phyloP scores from a whole-genome alignment of 1,140 invertebrate genomes.

The Delia radicum region DNA sequence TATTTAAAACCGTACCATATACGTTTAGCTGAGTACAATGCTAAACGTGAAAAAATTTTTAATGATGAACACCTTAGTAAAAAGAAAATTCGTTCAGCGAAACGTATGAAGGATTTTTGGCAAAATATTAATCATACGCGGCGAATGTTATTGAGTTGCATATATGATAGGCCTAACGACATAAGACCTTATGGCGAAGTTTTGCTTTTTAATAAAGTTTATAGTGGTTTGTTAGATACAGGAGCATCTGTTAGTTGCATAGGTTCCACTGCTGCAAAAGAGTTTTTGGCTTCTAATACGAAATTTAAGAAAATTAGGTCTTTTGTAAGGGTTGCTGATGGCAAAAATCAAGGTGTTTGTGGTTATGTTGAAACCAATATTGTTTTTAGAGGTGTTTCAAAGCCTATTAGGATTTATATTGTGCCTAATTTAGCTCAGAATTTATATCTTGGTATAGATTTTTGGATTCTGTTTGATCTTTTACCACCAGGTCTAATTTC shows the following conservation, averaged over 20 bases:
- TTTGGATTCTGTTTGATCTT: slow-evolving; percentile 26
- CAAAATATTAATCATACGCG: not conserved
- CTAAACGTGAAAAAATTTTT: slow-evolving; percentile 6
- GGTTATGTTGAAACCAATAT: not conserved
- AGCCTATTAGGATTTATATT: slow-evolving; percentile 23
- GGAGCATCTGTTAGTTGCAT: slow-evolving; percentile 28
- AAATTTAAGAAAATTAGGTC: not conserved
- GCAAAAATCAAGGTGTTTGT: slow-evolving; percentile 1
- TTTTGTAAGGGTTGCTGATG: slow-evolving; percentile 18
- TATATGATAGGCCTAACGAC: not conserved
- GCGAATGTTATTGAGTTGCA: not conserved
- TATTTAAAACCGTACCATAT: slow-evolving; percentile 24
- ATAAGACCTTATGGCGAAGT: slow-evolving; percentile 25
- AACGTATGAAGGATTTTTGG: not conserved
- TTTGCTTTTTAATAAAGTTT: not conserved
- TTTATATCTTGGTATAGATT: slow-evolving; percentile 28
- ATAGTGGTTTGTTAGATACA: slow-evolving; percentile 13
- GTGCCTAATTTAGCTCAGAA: slow-evolving; percentile 21
- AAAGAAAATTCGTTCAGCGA: not conserved
- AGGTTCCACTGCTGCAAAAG: not conserved
- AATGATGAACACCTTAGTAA: not conserved
- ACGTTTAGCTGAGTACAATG: slow-evolving; percentile 7
- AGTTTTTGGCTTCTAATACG: not conserved
- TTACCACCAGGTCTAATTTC: not conserved
- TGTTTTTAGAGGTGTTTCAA: slow-evolving; percentile 12